Evolutionary conservation across 2,113 vertebrate genomes (phyloP), one percentile per base, ranked within the genome.

Genomic region (Cacatua alba): DNA sequence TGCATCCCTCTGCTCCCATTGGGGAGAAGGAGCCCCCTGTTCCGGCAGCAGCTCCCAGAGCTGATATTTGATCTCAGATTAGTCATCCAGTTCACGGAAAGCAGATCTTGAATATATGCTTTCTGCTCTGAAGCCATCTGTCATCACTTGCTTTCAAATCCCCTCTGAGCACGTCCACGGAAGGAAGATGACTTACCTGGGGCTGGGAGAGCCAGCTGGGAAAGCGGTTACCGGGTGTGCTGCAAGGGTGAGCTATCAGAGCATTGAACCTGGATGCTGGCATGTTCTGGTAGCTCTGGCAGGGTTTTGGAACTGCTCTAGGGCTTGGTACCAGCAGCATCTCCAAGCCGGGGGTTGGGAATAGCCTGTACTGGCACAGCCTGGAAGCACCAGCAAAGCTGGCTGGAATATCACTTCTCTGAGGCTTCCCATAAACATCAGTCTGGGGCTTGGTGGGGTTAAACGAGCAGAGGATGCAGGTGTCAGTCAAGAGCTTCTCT

Each of bases 111-210:
- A 92, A 92, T 94, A 48, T 68, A 52, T 64, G 41, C 84, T 95
- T 85, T 84, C 72, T 95, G 89, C 95, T 95, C 91, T 89, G 85
- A 92, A 93, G 79, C 97, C 94, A 91, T 96, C 96, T 96, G 96
- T 94, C 88, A 85, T 85, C 70, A 44, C 84, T 88, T 77, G 86
- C 86, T 94, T 82, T 92, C 92, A 90, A 52, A 71, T 94, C 94
- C 89, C 82, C 82, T 51, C 5, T 3, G 77, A 95, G 92, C 89
- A 82, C 13, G 1, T 95, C 70, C 4, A 0, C 7, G 0, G 88
- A 35, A 53, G 77, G 71, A 74, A 80, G 85, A 52, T 68, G 70
- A 62, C 87, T 87, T 82, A 96, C 95, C 95, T 86, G 91, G 52
- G 78, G 44, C 78, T 71, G 79, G 51, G 23, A 60, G 46, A 70